Conservation (phyloP, 2,113 vertebrate species). For the Ammodytes marinus region DNA sequence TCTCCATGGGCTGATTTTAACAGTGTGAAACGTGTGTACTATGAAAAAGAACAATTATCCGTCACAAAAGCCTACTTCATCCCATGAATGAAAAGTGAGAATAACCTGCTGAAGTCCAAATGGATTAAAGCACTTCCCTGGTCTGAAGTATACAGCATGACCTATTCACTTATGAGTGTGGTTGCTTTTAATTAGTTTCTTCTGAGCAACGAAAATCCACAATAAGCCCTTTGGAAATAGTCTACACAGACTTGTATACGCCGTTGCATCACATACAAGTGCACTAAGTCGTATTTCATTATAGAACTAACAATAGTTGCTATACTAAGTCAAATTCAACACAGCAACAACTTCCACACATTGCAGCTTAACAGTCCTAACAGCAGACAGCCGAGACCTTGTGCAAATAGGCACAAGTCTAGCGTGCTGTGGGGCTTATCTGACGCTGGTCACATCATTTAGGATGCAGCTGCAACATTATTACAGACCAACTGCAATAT, state of each 20-base stretch:
- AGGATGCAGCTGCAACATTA: constrained; percentile 37
- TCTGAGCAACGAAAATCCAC: not conserved
- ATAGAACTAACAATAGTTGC: not conserved
- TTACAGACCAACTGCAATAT: constrained; percentile 8
- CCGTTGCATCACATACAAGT: not conserved
- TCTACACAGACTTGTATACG: constrained; percentile 3
- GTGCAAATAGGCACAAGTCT: constrained; percentile 24
- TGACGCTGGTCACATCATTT: constrained; percentile 12
- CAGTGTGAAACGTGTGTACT: not conserved
- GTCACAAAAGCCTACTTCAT: not conserved
- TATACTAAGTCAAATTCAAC: constrained; percentile 3
- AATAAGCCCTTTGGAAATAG: constrained; percentile 14
- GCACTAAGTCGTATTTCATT: not conserved
- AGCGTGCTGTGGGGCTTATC: not conserved
- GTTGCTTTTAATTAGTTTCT: constrained; percentile 2
- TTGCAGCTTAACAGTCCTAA: constrained; percentile 6
- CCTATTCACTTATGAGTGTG: constrained; percentile 1
- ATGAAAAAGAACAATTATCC: no score
- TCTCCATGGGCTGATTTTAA: no score
- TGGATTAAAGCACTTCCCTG: not conserved
- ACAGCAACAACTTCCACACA: constrained; percentile 46
- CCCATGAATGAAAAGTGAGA: not conserved
- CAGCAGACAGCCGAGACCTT: constrained; percentile 7
- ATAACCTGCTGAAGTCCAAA: not conserved
- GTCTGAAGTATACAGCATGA: not conserved